Base-by-base conservation (phyloP, 1,140 invertebrate genomes). In the Leptinotarsa lineolata region DNA sequence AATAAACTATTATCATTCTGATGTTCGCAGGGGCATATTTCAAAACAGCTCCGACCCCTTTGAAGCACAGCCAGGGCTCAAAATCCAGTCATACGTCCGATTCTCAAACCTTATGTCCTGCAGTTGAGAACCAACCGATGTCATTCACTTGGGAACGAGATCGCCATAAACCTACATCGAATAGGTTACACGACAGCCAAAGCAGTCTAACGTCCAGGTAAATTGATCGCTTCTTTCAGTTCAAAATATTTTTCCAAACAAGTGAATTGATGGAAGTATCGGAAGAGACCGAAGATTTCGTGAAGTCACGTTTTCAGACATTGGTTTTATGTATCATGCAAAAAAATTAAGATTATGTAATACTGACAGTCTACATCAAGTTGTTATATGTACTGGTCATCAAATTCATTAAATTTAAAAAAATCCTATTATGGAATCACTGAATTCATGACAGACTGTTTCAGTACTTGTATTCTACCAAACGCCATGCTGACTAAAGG, bases 171-270 rank as follows among this genome's bases (percentile, higher is more conserved):
- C 76, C 78, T 30, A 77, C 78, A 13, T 80, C 80, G 4, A 78
- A 72, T 54, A 79, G 79, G 46, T 72, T 83, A 4, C 75, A 82
- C 60, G 83, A 82, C 63, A 84, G 83, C 65, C 82, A 83, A 70
- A 84, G 81, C 69, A 83, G 81, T 68, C 71, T 84, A 16, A 84
- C 81, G 54, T 83, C 82, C 13, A 76, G 80, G 8, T 75, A 79
- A 16, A 54, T 39, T 39, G 30, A 59, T 59, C 58, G 6, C 11
- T 59, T 16, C 11, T 59, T 58, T 58, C 48, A 20, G 5, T 20
- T 16, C 20, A 20, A 1, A 16, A n/a, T 16, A 59, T 1, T 59
- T 16, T n/a, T 59, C 13, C 16, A 59, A 59, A 59, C 20, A 2
- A 11, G 30, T 39, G 0, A 39, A 39, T 39, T 39, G 8, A 39